Conservation (phyloP, 2,113 vertebrate species). For the Percopsis transmontana region DNA sequence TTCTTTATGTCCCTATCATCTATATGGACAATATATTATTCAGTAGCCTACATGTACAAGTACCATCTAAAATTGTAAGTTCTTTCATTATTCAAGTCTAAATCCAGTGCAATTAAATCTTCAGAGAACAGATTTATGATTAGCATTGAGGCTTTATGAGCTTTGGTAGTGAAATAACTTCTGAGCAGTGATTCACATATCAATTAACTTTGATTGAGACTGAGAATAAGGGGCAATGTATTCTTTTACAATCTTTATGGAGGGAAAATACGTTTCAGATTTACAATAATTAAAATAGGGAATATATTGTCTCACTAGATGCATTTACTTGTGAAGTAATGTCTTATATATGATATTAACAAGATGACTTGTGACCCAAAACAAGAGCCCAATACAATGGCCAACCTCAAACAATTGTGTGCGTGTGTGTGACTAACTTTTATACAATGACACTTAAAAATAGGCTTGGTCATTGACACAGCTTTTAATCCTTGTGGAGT, state of each 20-base stretch:
- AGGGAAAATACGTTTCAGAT: constrained; percentile 8
- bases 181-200: no score
- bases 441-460: constrained; percentile 30
- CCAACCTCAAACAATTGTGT: constrained; percentile 1
- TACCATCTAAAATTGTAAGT: background rate
- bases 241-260: no score
- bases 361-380: constrained; percentile 4
- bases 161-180: background rate
- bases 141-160: background rate
- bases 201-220: background rate
- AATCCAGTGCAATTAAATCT: background rate
- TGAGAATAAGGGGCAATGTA: background rate
- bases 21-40: background rate
- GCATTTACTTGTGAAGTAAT: constrained; percentile 42
- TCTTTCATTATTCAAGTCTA: background rate
- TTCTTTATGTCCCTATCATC: background rate
- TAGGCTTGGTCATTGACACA: constrained; percentile 22
- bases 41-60: background rate
- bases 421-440: constrained; percentile 21
- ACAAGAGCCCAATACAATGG: constrained; percentile 1
- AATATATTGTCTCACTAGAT: constrained; percentile 19
- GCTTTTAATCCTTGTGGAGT: constrained; percentile 39
- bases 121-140: background rate
- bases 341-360: constrained; percentile 46
- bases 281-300: constrained; percentile 19